These are phyloP conservation scores for Trachops cirrhosus DNA, from an alignment of 2,797 vertebrate genomes.

Conservation along the genomic window DNA sequence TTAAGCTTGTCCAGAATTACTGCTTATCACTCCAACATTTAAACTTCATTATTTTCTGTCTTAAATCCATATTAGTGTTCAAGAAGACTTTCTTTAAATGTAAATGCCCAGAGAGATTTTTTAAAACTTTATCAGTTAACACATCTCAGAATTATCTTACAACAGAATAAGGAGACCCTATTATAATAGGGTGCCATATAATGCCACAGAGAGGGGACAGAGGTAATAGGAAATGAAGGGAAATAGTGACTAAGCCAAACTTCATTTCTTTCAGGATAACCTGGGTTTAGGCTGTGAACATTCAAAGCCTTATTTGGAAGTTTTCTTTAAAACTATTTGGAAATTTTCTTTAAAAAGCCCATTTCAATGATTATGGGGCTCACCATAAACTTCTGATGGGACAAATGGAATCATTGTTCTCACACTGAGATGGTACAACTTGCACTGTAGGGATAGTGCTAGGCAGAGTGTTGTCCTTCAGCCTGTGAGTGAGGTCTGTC, in stretches of 20 bases:
- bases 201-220: no score
- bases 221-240: background rate
- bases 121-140: background rate
- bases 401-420: background rate
- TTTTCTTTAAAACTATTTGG: background rate
- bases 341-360: background rate
- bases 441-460: accelerated
- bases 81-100: background rate
- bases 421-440: background rate
- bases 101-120: background rate
- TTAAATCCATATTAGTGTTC: background rate
- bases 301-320: background rate
- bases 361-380: background rate
- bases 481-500: background rate
- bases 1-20: background rate
- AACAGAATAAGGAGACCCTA: background rate
- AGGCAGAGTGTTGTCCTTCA: background rate
- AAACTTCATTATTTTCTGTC: background rate
- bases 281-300: background rate
- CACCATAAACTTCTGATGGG: background rate
- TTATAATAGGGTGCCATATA: background rate
- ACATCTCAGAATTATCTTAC: background rate
- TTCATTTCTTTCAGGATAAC: background rate
- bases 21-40: background rate
- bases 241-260: background rate